phyloP scores from a whole-genome alignment of 2,113 vertebrate species.

The Pantherophis guttatus region DNA sequence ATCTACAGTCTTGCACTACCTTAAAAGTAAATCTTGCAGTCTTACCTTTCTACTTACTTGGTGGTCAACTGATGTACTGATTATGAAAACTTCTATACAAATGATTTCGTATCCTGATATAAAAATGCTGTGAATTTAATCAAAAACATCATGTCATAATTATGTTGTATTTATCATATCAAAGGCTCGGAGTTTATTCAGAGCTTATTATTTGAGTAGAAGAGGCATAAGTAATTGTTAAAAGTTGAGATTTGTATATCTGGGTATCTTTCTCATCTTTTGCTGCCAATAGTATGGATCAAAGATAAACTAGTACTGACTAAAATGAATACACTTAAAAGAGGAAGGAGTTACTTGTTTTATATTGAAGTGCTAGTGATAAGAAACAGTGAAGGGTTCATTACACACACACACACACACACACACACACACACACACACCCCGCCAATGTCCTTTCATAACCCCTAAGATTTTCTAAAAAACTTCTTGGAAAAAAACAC shows the following conservation, averaged over 20 bases:
- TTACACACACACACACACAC: not conserved
- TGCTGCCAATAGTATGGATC: not conserved
- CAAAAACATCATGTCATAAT: not conserved
- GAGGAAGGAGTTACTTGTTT: not conserved
- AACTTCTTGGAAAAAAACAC: conserved; percentile 1
- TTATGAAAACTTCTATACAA: not conserved
- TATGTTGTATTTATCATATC: not conserved
- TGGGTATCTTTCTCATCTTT: not conserved
- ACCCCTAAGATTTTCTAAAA: not conserved
- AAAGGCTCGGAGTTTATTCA: not conserved
- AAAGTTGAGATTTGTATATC: not conserved
- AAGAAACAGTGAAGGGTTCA: not conserved
- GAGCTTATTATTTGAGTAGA: not conserved
- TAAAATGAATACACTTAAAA: not conserved
- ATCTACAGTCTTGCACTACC: not conserved
- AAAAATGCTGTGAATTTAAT: not conserved
- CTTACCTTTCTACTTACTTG: not conserved
- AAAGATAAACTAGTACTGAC: not conserved
- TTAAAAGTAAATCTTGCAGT: not conserved
- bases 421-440: not conserved
- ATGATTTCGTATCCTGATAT: not conserved
- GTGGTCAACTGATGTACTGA: not conserved
- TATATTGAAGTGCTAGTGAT: not conserved
- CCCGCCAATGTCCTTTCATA: not conserved
- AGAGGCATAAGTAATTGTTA: not conserved